phyloP scores from a whole-genome alignment of 2,797 vertebrate genomes.

The Amblyopsis hoosieri region DNA sequence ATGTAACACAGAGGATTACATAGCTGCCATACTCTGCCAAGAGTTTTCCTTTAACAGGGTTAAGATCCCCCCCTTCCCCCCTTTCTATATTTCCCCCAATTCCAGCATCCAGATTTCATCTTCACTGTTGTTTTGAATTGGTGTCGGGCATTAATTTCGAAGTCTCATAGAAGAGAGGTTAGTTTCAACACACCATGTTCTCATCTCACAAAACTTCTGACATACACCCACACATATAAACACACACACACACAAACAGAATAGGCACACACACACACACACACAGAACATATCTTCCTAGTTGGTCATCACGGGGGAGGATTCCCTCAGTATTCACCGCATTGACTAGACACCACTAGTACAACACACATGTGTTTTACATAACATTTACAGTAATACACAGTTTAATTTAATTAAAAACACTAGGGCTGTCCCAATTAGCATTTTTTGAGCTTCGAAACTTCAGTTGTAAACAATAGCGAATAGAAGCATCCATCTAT shows the following conservation, averaged over 20 bases:
- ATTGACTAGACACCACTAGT: slow-evolving; percentile 31
- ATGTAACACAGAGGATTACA: too few relatives aligned
- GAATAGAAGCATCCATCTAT: too few relatives aligned
- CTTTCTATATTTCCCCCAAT: not conserved
- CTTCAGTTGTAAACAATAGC: too few relatives aligned
- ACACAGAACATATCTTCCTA: slow-evolving; percentile 20
- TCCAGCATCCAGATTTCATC: not conserved
- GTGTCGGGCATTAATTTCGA: not conserved
- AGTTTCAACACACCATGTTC: not conserved
- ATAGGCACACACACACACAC: slow-evolving; percentile 4
- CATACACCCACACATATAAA: slow-evolving; percentile 5
- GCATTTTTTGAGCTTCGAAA: too few relatives aligned
- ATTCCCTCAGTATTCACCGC: not conserved
- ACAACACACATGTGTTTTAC: slow-evolving; percentile 19
- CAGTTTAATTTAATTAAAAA: too few relatives aligned
- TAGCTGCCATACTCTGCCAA: not conserved
- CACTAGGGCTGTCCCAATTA: too few relatives aligned
- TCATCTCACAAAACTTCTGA: not conserved
- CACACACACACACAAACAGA: slow-evolving; percentile 2
- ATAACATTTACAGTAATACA: too few relatives aligned
- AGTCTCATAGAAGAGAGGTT: not conserved
- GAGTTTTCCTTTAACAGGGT: not conserved
- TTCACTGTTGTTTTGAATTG: not conserved
- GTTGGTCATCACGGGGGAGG: slow-evolving; percentile 20
- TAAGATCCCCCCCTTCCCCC: not conserved